These are phyloP conservation scores for Aspidoscelis tigris DNA, from an alignment of 2,113 vertebrate species.

Conservation along the genomic window DNA sequence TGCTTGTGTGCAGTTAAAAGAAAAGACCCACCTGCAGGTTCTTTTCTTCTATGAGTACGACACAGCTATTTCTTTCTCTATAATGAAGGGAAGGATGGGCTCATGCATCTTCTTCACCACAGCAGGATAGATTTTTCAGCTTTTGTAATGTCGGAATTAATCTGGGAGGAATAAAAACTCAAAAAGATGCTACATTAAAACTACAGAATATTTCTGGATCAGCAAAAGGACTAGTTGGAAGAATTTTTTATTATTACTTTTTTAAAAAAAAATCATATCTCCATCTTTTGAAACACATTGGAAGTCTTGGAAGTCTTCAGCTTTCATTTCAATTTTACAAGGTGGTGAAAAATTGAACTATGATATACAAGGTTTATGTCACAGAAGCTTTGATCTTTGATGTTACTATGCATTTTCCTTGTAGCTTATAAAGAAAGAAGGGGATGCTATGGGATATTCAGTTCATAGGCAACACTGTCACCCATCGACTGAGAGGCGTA, in stretches of 20 bases:
- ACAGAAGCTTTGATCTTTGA: neutral
- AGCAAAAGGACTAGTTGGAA: neutral
- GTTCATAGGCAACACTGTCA: slow-evolving; percentile 22
- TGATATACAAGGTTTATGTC: neutral
- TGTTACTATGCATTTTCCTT: neutral
- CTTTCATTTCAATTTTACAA: neutral
- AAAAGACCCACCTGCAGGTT: neutral
- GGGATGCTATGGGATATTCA: neutral
- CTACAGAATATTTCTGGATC: neutral
- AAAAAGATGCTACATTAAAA: too few relatives aligned
- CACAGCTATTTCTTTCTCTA: neutral
- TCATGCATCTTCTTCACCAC: too few relatives aligned
- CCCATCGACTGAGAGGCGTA: neutral
- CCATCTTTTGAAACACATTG: neutral
- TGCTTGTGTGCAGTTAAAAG: neutral
- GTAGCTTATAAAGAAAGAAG: slow-evolving; percentile 32
- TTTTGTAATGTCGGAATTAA: neutral
- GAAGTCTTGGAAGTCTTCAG: neutral
- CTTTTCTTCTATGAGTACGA: neutral
- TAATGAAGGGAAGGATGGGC: neutral
- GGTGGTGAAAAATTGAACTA: neutral
- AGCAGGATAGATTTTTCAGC: neutral
- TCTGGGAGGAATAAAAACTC: neutral
- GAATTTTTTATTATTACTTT: neutral
- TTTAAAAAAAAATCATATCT: neutral